Evolutionary conservation across 2,797 vertebrate genomes (phyloP).

Genomic region (Aphelocoma californica): DNA sequence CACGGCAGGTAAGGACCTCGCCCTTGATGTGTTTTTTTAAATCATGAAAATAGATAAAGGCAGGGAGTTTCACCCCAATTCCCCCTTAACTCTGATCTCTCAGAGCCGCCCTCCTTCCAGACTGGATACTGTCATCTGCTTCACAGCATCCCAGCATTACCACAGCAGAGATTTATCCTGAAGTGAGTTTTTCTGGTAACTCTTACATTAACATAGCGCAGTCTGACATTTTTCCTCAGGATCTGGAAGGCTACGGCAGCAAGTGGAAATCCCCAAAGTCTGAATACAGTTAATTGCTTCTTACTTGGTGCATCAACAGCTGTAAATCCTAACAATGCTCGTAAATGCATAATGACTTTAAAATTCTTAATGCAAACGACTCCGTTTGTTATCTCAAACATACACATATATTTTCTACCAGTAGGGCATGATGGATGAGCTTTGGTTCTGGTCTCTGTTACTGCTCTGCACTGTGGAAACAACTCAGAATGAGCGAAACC

Average conservation of each 20-base stretch:
- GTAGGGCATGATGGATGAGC: neutral
- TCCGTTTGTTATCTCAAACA: neutral
- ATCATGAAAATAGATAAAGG: neutral
- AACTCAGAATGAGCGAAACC: neutral
- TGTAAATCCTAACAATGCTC: neutral
- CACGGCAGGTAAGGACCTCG: fast-evolving
- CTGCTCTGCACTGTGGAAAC: neutral
- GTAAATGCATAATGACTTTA: neutral
- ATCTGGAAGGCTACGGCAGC: fast-evolving
- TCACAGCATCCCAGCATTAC: neutral
- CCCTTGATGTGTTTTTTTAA: neutral
- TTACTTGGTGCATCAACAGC: neutral
- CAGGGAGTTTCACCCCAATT: neutral
- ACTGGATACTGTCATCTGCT: neutral
- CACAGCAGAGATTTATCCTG: neutral
- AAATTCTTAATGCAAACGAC: neutral
- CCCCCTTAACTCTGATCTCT: neutral
- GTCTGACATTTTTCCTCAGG: neutral
- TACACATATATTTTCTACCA: neutral
- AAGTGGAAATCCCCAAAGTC: neutral
- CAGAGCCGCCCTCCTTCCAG: neutral
- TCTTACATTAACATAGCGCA: fast-evolving
- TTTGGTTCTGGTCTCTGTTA: neutral
- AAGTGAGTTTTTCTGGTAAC: neutral
- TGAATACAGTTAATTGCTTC: neutral